Percentiles rank a stretch among this genome's conserved stretches.
phyloP scores from a whole-genome alignment of 2,797 vertebrate genomes.

The Rhinichthys osculus region DNA sequence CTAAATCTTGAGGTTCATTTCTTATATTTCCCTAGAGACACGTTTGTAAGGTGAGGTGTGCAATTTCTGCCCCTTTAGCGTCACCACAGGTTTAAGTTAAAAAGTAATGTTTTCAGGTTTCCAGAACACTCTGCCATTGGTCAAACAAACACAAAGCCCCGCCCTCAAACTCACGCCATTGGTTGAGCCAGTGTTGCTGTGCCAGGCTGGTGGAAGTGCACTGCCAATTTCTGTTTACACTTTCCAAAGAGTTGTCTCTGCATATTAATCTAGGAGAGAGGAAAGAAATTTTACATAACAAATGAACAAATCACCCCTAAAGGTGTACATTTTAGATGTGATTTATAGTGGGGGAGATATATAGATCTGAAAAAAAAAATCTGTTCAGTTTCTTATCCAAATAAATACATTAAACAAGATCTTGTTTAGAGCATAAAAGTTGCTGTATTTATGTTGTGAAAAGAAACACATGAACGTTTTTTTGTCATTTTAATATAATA shows the following conservation, averaged over 20 bases:
- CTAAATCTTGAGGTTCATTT: not conserved
- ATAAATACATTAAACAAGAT: too few species aligned
- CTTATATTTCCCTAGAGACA: not conserved
- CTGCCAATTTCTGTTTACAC: not conserved
- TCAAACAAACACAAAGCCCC: not conserved
- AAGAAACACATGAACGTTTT: not conserved
- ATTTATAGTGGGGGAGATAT: not conserved
- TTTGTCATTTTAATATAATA: not conserved
- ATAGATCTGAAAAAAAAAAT: not conserved
- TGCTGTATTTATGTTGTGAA: not conserved
- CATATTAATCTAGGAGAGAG: not conserved
- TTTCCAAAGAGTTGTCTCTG: not conserved
- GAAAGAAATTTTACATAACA: not conserved
- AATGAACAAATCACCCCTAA: not conserved
- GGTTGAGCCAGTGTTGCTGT: not conserved
- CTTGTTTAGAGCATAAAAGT: not conserved
- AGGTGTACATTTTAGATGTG: not conserved
- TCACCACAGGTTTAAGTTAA: not conserved
- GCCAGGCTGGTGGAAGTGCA: not conserved
- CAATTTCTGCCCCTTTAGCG: not conserved
- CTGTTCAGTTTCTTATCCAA: not conserved
- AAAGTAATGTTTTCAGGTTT: not conserved
- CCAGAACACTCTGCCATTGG: not conserved
- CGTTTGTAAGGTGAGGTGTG: not conserved
- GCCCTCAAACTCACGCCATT: not conserved